Base-by-base conservation (phyloP, 1,140 invertebrate genomes). In the Scaptomyza graminum region DNA sequence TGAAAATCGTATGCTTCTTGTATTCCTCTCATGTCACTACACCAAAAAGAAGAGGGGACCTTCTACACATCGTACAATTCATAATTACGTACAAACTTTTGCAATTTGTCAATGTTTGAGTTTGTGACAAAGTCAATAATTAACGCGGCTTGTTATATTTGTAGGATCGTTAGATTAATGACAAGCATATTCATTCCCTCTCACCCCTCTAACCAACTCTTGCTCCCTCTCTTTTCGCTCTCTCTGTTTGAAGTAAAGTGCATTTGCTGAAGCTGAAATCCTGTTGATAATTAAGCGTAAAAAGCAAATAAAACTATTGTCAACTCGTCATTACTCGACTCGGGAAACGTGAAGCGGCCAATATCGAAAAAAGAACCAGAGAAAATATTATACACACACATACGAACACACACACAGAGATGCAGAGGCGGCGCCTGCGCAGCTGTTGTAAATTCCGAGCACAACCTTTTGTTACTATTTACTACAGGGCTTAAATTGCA, bases 221-320 rank as follows among this genome's bases (percentile, higher is more conserved):
- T 22, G 2, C 18, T 34, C n/a, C 8, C 28, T 37, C 16, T 44
- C 37, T n/a, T 31, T 34, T 16, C 18, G 18, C 31, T 5, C n/a
- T 16, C 15, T 39, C 13, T 8, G 31, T 39, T n/a, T 8, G 31
- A 34, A 6, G 66, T 31, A 62, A 64, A 69, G 67, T 69, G 43
- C 74, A 74, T 61, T 71, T 81, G 82, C 68, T 87, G 59, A 71
- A 85, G 49, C 82, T 50, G 74, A 84, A 84, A 85, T 84, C 81
- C 77, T 85, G 43, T 31, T 52, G 67, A 65, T 59, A 52, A 69
- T 41, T 72, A 62, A 43, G 65, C 70, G 70, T 74, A 79, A 87
- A 85, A 87, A 83, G 79, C 75, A 88, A 87, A 88, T 83, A 87
- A 79, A 82, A 79, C 68, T 37, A 76, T 87, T 87, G 82, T 87